phyloP scores from a whole-genome alignment of 2,797 vertebrate species.

The Sebastes trivittatus region DNA sequence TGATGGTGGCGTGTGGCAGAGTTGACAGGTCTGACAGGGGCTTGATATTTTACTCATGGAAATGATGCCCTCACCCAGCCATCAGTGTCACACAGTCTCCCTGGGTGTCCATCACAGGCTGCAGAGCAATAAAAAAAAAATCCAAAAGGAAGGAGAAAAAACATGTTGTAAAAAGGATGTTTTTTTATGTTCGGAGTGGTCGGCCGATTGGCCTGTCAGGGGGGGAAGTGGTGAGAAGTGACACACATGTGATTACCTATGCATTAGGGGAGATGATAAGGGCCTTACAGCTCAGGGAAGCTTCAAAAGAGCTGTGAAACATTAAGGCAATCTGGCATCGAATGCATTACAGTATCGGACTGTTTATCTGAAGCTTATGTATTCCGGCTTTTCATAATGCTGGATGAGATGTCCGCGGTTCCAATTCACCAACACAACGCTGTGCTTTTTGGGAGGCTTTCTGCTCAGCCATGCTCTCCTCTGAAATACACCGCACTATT shows the following conservation, averaged over 20 bases:
- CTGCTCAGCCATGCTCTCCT: background rate
- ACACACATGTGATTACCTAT: slow-evolving; percentile 81
- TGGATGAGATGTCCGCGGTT: background rate
- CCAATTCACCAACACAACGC: slow-evolving; percentile 2
- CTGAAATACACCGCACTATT: background rate
- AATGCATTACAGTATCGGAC: slow-evolving; percentile 46
- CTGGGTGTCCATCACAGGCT: slow-evolving; percentile 69
- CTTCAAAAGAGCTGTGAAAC: slow-evolving; percentile 54
- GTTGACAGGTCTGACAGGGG: slow-evolving; percentile 69
- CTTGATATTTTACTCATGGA: slow-evolving; percentile 80
- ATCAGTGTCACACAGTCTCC: slow-evolving; percentile 76
- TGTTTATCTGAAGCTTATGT: slow-evolving; percentile 70
- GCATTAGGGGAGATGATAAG: slow-evolving; percentile 76
- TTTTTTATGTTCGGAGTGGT: slow-evolving; percentile 74
- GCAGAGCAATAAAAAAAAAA: slow-evolving; percentile 42
- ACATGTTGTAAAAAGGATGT: slow-evolving; percentile 68
- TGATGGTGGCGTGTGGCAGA: slow-evolving; percentile 29
- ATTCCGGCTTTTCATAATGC: slow-evolving; percentile 52
- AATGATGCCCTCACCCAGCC: slow-evolving; percentile 73
- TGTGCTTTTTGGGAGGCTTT: slow-evolving; percentile 2
- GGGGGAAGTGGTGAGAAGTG: slow-evolving; percentile 49
- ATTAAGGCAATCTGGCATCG: slow-evolving; percentile 18
- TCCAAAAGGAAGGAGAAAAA: slow-evolving; percentile 19
- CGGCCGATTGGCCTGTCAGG: slow-evolving; percentile 69
- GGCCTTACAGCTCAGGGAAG: slow-evolving; percentile 62